Conservation (phyloP, 2,888 invertebrate species). For the Pandemis corylana region DNA sequence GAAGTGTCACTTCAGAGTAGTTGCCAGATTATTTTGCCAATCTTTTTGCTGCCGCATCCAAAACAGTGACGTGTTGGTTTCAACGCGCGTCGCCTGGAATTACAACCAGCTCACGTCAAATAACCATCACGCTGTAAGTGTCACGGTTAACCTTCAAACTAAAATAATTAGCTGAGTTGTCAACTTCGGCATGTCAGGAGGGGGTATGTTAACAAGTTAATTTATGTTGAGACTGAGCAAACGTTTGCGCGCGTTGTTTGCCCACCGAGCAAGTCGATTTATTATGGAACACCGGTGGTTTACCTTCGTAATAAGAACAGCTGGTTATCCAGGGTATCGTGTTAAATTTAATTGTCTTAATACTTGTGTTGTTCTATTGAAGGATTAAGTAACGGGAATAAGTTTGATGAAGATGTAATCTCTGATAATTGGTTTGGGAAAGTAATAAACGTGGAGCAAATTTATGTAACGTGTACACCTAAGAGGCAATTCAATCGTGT, state of each 20-base stretch:
- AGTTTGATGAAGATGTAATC: not conserved
- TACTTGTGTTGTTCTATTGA: conserved; percentile 25
- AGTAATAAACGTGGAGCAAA: not conserved
- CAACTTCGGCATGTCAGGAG: conserved; percentile 48
- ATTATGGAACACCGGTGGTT: conserved; percentile 33
- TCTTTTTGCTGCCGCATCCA: not conserved
- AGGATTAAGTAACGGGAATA: not conserved
- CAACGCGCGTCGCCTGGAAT: conserved; percentile 7
- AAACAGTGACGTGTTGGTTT: not conserved
- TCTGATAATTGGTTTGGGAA: not conserved
- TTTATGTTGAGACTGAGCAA: conserved; percentile 63
- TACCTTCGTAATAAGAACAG: conserved; percentile 9
- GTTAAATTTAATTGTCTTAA: conserved; percentile 29
- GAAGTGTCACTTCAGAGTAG: too few relatives aligned
- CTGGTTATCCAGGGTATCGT: not conserved
- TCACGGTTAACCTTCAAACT: conserved; percentile 49
- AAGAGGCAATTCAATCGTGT: too few relatives aligned
- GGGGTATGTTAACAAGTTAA: conserved; percentile 60
- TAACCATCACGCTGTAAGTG: conserved; percentile 25
- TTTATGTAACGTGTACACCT: too few relatives aligned
- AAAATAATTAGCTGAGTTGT: conserved; percentile 63
- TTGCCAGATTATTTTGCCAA: not conserved
- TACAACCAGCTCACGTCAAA: conserved; percentile 14
- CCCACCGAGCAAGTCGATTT: conserved; percentile 32
- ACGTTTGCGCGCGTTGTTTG: conserved; percentile 56